phyloP scores from a whole-genome alignment of 2,797 vertebrate species.

The Distichodus sexfasciatus region DNA sequence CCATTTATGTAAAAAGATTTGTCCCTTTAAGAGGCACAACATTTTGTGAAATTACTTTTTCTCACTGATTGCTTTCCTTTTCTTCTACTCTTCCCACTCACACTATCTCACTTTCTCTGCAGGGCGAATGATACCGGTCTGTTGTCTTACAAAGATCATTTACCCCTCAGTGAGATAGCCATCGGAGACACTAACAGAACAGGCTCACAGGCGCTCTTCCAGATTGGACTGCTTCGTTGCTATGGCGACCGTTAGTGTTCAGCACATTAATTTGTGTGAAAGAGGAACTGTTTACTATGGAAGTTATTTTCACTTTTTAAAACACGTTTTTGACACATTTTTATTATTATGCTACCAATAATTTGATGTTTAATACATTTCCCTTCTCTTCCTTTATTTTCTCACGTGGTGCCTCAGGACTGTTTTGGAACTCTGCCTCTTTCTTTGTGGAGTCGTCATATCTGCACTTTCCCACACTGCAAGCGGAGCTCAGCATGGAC shows the following conservation, averaged over 20 bases:
- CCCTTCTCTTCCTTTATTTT: not conserved
- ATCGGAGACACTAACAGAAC: constrained; percentile 84
- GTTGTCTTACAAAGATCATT: constrained; percentile 85
- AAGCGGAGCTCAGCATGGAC: constrained; percentile 78
- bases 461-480: constrained; percentile 82
- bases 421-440: constrained; percentile 83
- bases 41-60: not conserved
- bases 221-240: constrained; percentile 83
- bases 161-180: constrained; percentile 84
- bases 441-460: constrained; percentile 80
- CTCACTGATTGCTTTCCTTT: too few relatives aligned
- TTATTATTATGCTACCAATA: not conserved
- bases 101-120: too few relatives aligned
- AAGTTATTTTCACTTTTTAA: constrained; percentile 39
- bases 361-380: not conserved
- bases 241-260: constrained; percentile 84
- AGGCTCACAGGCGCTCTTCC: constrained; percentile 81
- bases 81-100: not conserved
- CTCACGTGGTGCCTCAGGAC: constrained; percentile 65
- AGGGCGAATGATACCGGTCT: constrained; percentile 84
- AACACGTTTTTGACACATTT: constrained; percentile 19
- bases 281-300: constrained; percentile 13
- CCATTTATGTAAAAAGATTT: not conserved
- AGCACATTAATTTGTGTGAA: constrained; percentile 35
- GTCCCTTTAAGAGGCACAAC: constrained; percentile 11